Evolutionary conservation across 2,113 vertebrate species (phyloP), one percentile per base, ranked within the genome.

Genomic region (Thomomys bottae): DNA sequence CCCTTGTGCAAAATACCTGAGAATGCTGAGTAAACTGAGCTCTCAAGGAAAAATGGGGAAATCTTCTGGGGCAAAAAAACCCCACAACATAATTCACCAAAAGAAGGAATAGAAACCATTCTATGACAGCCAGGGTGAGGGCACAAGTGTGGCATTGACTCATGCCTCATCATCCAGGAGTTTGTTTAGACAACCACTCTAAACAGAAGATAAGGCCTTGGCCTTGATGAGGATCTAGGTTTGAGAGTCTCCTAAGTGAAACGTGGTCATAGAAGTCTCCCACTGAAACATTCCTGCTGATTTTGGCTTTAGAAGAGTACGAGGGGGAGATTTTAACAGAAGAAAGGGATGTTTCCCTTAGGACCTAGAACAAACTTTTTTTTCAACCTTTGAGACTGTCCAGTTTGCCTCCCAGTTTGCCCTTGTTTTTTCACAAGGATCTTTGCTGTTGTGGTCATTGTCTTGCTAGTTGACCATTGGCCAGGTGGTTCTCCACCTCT

Each of bases 401-500:
- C 45, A 8, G n/a, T 24, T 18, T 87, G 9, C 34, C 24, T 8
- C 34, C 40, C 34, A 45, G 49, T 34, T 9, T 77, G 40, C 64
- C 90, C 54, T 26, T 34, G 23, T 70, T 61, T 93, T 75, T 42
- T 91, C 79, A 14, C 79, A 66, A 73, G 78, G 49, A 54, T 61
- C 59, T 61, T 61, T 61, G 24, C 59, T 61, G 57, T 21, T 75
- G 72, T 75, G 38, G 40, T 64, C 36, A 36, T 93, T 63, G n/a
- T 40, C 73, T 70, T 63, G 42, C 72, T 49, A 24, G 12, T 72
- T 77, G 42, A 40, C 70, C 20, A 24, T 38, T 83, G 68, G 9
- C 77, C 40, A 28, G 49, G 49, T 54, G 14, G 49, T 54, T 54
- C 49, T 54, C 4, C 17, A 54, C 28, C 12, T 79, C 42, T 73